These are phyloP conservation scores for Sebastes vulpes DNA, from an alignment of 2,797 vertebrate species.

Conservation along the genomic window DNA sequence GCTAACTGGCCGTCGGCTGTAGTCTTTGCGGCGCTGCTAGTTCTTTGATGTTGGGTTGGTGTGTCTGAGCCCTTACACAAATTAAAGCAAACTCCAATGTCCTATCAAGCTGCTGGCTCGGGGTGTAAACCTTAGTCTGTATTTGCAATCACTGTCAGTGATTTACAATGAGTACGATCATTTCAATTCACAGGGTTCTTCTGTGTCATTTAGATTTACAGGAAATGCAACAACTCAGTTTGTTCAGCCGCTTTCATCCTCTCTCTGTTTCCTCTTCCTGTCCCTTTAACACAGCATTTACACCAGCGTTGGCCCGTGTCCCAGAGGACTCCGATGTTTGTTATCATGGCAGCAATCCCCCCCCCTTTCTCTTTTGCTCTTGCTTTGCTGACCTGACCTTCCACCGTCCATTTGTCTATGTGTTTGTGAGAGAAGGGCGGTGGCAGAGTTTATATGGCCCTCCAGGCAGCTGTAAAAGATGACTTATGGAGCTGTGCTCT, in stretches of 20 bases:
- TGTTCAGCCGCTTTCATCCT: background rate
- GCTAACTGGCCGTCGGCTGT: too few relatives aligned
- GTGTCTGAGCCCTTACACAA: background rate
- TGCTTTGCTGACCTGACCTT: constrained; percentile 71
- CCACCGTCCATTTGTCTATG: constrained; percentile 49
- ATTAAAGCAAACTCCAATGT: background rate
- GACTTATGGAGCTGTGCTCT: constrained; percentile 45
- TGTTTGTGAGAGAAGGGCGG: constrained; percentile 42
- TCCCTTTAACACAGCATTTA: constrained; percentile 45
- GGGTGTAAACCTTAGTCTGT: background rate
- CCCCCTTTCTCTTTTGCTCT: constrained; percentile 8
- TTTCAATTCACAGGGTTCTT: background rate
- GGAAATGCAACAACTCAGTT: background rate
- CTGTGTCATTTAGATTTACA: background rate
- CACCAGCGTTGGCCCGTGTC: constrained; percentile 13
- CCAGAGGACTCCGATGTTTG: constrained; percentile 48
- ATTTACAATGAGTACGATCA: background rate
- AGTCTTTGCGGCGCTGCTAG: too few relatives aligned
- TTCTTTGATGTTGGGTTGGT: too few relatives aligned
- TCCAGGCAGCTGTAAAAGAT: constrained; percentile 75
- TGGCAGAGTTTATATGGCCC: constrained; percentile 60
- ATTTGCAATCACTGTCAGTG: background rate
- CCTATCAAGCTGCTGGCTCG: background rate
- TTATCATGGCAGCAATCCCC: constrained; percentile 34
- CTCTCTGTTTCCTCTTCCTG: background rate